A percentile compares a stretch with the other conserved stretches of the same genome.
Evolutionary conservation across 2,113 vertebrate genomes (phyloP).

Genomic region (Eidolon helvum): DNA sequence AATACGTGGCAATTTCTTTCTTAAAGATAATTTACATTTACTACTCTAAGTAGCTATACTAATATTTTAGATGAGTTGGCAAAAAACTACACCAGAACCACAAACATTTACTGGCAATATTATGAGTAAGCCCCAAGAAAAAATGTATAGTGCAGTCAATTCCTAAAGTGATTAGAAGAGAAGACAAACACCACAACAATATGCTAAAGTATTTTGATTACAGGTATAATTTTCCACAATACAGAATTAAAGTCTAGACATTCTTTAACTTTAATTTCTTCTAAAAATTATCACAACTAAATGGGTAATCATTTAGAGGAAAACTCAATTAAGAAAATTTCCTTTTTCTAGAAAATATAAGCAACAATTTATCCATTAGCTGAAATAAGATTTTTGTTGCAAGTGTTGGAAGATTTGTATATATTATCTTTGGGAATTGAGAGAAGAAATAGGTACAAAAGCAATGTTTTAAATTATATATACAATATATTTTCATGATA

Average conservation of each 20-base stretch:
- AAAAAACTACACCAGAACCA: background rate
- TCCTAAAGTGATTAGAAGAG: conserved; percentile 1
- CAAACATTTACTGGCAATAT: background rate
- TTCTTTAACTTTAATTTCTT: background rate
- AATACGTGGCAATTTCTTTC: background rate
- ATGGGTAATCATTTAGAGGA: background rate
- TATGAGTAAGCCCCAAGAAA: background rate
- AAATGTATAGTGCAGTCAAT: background rate
- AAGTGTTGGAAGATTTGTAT: background rate
- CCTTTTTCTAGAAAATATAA: background rate
- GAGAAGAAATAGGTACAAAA: background rate
- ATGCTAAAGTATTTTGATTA: conserved; percentile 4
- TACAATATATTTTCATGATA: background rate
- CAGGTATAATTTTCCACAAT: background rate
- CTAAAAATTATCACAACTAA: background rate
- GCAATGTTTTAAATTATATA: background rate
- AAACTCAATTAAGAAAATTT: background rate
- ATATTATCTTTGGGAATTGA: background rate
- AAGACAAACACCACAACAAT: background rate
- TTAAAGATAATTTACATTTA: background rate
- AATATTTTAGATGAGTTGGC: background rate
- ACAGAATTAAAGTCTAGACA: background rate
- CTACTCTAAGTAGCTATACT: background rate
- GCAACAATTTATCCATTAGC: background rate
- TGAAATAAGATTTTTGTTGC: background rate